Evolutionary conservation across 2,888 invertebrate genomes (phyloP), one percentile per base, ranked within the genome.

Genomic region (Blomia tropicalis): DNA sequence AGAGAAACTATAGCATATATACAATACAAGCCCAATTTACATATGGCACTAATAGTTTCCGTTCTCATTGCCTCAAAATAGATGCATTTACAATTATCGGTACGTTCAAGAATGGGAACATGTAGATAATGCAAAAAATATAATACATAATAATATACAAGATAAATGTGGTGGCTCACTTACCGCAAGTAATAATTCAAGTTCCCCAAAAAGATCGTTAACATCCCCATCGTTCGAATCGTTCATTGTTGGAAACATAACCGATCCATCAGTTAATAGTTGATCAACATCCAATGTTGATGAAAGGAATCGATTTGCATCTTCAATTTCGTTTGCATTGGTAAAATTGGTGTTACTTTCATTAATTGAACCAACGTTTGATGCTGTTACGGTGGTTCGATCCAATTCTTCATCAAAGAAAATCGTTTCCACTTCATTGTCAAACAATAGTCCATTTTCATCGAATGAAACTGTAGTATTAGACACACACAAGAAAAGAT

Each of bases 181-280:
- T 56, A 56, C 56, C 29, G 62, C 31, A 17, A 62, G 47, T 7
- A 62, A 41, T 43, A 54, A 32, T 43, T 62, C 62, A 27, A 62
- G 43, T 56, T 62, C 62, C 32, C 47, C 62, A 56, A 62, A 62
- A 7, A 62, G 43, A 41, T 54, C 54, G 41, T 62, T 56, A 36
- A 56, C 62, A 41, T 62, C 62, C n/a, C 56, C 62, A 19, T 58
- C 41, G n/a, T 43, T 56, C 2, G 25, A 14, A 7, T 31, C 25
- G 22, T 19, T 17, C 7, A 62, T 25, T 30, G 56, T 56, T 11
- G 62, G 62, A 17, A 62, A 58, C 56, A 62, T 56, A n/a, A 47
- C 51, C 51, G 51, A 47, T 7, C 23, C n/a, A n/a, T 47, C 51
- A 11, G 51, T n/a, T n/a, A 61, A 19, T 7, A 19, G 19, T 56